Percentiles rank a stretch among this genome's conserved stretches.
These are phyloP conservation scores for Phyllopteryx taeniolatus DNA, from an alignment of 2,113 vertebrate genomes.

Conservation along the genomic window DNA sequence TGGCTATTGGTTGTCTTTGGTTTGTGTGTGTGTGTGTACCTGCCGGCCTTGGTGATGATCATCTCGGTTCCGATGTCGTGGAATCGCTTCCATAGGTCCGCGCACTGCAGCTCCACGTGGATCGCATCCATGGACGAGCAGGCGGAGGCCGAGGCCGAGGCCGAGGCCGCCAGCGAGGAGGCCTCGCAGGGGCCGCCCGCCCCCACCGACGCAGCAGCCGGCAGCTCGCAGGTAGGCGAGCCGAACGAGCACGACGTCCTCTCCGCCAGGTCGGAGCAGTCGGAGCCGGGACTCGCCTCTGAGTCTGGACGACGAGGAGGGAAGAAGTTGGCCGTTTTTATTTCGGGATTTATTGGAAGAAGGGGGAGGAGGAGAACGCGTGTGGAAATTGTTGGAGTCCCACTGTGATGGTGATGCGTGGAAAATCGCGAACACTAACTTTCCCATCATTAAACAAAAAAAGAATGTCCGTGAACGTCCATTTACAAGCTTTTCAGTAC, in stretches of 20 bases:
- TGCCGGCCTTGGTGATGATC: constrained; percentile 99
- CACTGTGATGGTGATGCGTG: background rate
- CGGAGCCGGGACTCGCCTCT: constrained; percentile 92
- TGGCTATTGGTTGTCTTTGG: background rate
- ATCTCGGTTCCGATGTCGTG: constrained; percentile 99
- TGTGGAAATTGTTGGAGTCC: background rate
- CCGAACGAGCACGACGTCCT: constrained; percentile 91
- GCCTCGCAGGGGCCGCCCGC: constrained; percentile 53
- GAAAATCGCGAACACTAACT: background rate
- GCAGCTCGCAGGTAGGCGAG: constrained; percentile 80
- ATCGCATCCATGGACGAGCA: constrained; percentile 93
- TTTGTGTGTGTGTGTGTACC: constrained; percentile 68
- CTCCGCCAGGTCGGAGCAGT: constrained; percentile 88
- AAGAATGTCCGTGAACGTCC: too few species aligned
- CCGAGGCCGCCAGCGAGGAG: background rate
- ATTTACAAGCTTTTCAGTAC: too few species aligned
- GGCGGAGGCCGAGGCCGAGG: constrained; percentile 40
- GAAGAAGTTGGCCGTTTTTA: background rate
- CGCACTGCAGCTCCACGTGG: constrained; percentile 96
- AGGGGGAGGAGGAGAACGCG: background rate
- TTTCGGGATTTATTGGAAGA: background rate
- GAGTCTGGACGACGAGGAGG: constrained; percentile 76
- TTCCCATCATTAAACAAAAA: background rate
- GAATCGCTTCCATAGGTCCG: constrained; percentile 98
- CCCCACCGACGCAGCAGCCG: constrained; percentile 28